Base-by-base conservation (phyloP, 2,797 vertebrate genomes). In the Phrynocephalus vlangalii region DNA sequence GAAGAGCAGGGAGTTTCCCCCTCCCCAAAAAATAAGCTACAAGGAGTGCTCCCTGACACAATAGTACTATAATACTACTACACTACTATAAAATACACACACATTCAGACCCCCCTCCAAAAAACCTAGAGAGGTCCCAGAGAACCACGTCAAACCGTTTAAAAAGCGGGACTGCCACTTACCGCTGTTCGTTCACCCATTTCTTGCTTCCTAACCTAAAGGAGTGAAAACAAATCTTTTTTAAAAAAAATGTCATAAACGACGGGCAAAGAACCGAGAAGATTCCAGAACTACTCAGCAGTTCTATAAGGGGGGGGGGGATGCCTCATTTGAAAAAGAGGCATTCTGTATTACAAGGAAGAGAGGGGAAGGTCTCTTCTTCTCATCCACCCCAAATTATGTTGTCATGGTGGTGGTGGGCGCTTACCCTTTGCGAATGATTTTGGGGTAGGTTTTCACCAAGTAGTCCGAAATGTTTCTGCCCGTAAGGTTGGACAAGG, bases 141-240 rank as follows among this genome's bases (percentile, higher is more conserved):
- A 56, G 15, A 6, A 18, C 63, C 71, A 6, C n/a, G 15, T 22
- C 44, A 24, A 1, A 26, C 22, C 22, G 15, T 84, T 44, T 20
- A 44, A 18, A 18, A 63, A 84, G 38, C 20, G 0, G 48, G 18
- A 38, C 73, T 0, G 15, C 1, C 1, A 73, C 96, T 97, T 92
- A 98, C 98, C 98, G 97, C 95, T 98, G 97, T 92, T 99, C 98
- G 1, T 98, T 98, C 88, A 99, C 98, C 97, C 97, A 98, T 92
- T 98, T 98, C 96, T 99, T 98, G 33, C 96, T 97, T 94, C 97
- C 98, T 73, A 99, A 83, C 91, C 98, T 99, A 93, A 52, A 89
- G 89, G 56, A 86, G 6, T 0, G 50, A 33, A 22, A 70, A 72
- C 13, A 5, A 60, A n/a, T 1, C 15, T 60, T 44, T 44, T 44